Percentiles rank a stretch among this genome's conserved stretches.
phyloP scores from a whole-genome alignment of 2,888 invertebrate species.

The Mechanitis messenoides region DNA sequence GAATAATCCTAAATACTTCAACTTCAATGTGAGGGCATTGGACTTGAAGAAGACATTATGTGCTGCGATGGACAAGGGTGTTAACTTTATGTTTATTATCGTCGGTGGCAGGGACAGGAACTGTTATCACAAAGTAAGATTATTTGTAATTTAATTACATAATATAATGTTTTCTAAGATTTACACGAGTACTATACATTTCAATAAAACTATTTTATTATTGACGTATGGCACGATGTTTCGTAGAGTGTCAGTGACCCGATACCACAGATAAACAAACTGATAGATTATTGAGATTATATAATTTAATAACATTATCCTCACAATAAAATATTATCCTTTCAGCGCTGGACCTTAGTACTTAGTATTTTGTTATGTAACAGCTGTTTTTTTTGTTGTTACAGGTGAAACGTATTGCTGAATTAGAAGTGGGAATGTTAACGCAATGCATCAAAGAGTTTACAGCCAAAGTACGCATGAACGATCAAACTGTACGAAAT shows the following conservation, averaged over 20 bases:
- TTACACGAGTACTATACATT: too few species aligned
- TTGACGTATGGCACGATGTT: too few species aligned
- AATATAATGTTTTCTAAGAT: too few species aligned
- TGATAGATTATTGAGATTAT: not conserved
- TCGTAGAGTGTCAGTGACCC: too few species aligned
- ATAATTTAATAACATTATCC: not conserved
- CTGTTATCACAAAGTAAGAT: slow-evolving; percentile 63
- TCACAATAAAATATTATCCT: not conserved
- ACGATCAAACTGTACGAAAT: slow-evolving; percentile 79
- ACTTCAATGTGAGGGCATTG: slow-evolving; percentile 40
- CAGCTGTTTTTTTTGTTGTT: not conserved
- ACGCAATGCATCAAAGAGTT: slow-evolving; percentile 82
- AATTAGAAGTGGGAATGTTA: slow-evolving; percentile 80
- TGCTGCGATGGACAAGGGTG: slow-evolving; percentile 38
- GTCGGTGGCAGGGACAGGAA: slow-evolving; percentile 66
- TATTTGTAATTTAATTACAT: not conserved
- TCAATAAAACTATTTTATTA: too few species aligned
- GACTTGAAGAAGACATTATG: slow-evolving; percentile 40
- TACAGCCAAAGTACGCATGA: slow-evolving; percentile 60
- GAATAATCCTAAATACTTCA: slow-evolving; percentile 35
- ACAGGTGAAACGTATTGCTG: slow-evolving; percentile 82
- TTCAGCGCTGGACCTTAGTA: too few species aligned
- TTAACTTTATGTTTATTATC: slow-evolving; percentile 78
- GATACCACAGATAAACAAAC: too few species aligned
- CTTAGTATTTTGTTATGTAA: not conserved